Base-by-base conservation (phyloP, 2,888 invertebrate species). In the Cristatella mucedo region DNA sequence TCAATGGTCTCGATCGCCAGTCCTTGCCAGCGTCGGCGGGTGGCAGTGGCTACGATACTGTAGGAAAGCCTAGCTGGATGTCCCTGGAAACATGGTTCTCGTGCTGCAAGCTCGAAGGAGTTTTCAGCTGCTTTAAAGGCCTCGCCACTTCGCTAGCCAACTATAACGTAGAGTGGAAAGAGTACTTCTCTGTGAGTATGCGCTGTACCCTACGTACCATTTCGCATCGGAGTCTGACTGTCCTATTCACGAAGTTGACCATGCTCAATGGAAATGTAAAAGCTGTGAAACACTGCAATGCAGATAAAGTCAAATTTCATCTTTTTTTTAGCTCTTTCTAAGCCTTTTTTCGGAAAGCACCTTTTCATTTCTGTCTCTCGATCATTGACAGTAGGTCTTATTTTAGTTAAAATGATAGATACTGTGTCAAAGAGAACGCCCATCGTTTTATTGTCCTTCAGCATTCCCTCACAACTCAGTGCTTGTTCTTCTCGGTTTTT, bases 1-100 rank as follows among this genome's bases (percentile, higher is more conserved):
- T 63, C 20, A 58, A 60, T 44, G 61, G 59, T 15, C 54, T 61
- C 42, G 54, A 57, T 34, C n/a, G n/a, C n/a, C 55, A 56, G 29
- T 49, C 50, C 11, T 54, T 54, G 1, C 36, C 57, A 4, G 53
- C 54, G 33, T 54, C 55, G 36, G 39, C 43, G 1, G 41, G 49
- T n/a, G n/a, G n/a, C n/a, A n/a, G n/a, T n/a, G n/a, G n/a, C n/a
- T n/a, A n/a, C n/a, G 38, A 54, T n/a, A 41, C 53, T 43, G 55
- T 55, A 21, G 48, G 54, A 29, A 59, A 56, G 42, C 61, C 61
- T 21, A 40, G 40, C 3, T 61, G 62, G 61, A 51, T 61, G 45
- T 6, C 39, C 9, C 46, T 46, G 2, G 46, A 61, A 60, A 48
- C 48, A 3, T 61, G 61, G 61, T 45, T 56, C 11, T 55, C 57